A percentile compares a stretch with the other conserved stretches of the same genome.
These are phyloP conservation scores for Furcula furcula DNA, from an alignment of 2,888 invertebrate species.

Conservation along the genomic window DNA sequence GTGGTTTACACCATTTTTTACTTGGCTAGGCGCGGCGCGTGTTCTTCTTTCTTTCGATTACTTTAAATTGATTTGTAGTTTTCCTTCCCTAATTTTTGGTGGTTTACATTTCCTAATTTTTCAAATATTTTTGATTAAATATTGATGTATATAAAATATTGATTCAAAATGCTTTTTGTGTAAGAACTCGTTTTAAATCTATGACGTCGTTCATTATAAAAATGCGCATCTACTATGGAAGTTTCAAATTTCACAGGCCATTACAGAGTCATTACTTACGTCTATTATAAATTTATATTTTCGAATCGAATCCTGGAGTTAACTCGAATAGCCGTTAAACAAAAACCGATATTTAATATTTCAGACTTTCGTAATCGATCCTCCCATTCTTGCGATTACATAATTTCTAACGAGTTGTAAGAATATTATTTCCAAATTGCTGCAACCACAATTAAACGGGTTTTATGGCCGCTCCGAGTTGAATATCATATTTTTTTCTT, in stretches of 20 bases:
- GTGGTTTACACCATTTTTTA: conserved; percentile 70
- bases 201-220: neutral
- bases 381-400: conserved; percentile 20
- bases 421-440: conserved; percentile 18
- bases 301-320: conserved; percentile 10
- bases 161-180: neutral
- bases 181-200: neutral
- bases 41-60: conserved; percentile 36
- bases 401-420: conserved; percentile 14
- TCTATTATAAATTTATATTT: conserved; percentile 7
- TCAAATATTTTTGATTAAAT: neutral
- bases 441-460: conserved; percentile 23
- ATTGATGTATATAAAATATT: neutral
- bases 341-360: conserved; percentile 19
- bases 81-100: too few relatives aligned
- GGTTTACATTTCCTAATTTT: neutral
- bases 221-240: conserved; percentile 1
- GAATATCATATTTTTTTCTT: conserved; percentile 23
- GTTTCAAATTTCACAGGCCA: conserved; percentile 14
- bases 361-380: conserved; percentile 21
- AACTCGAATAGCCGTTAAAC: conserved; percentile 12
- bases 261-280: conserved; percentile 13
- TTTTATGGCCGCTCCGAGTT: conserved; percentile 20
- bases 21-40: conserved; percentile 50
- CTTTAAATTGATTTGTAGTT: conserved; percentile 19